Conservation (phyloP, 2,888 invertebrate species). For the Junonia oenone region DNA sequence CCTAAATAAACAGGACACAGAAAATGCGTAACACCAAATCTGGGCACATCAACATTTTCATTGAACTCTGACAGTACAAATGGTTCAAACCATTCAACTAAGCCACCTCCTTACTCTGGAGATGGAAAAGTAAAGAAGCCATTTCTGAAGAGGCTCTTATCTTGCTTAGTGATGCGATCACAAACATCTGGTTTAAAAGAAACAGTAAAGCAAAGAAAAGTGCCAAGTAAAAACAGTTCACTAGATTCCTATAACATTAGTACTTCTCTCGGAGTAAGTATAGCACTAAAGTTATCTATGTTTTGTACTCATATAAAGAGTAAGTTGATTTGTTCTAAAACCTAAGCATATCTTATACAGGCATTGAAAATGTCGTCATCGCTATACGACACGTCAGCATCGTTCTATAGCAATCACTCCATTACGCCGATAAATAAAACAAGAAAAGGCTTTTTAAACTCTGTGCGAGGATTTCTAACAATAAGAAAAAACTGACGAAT, state of each 20-base stretch:
- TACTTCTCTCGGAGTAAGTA: constrained; percentile 57
- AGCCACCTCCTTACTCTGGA: constrained; percentile 23
- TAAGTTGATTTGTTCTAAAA: background rate
- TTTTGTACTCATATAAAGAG: background rate
- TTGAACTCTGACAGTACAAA: constrained; percentile 40
- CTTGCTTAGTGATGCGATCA: constrained; percentile 56
- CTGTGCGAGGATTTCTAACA: constrained; percentile 54
- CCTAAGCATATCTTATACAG: constrained; percentile 41
- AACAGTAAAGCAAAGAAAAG: constrained; percentile 18
- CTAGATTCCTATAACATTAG: constrained; percentile 61
- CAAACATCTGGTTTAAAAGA: constrained; percentile 39
- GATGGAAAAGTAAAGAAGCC: constrained; percentile 48
- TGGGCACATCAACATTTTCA: constrained; percentile 56
- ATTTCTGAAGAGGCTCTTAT: constrained; percentile 56
- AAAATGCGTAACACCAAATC: constrained; percentile 54
- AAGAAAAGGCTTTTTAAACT: constrained; percentile 58
- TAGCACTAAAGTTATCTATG: background rate
- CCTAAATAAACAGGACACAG: constrained; percentile 42
- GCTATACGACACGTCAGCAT: constrained; percentile 62
- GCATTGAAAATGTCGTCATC: constrained; percentile 59
- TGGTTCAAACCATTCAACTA: constrained; percentile 25
- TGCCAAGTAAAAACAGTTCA: constrained; percentile 42
- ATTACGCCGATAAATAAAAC: constrained; percentile 48
- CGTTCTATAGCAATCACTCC: constrained; percentile 63
- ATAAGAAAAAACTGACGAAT: constrained; percentile 41